phyloP scores from a whole-genome alignment of 2,113 vertebrate species.

The Meleagris gallopavo region DNA sequence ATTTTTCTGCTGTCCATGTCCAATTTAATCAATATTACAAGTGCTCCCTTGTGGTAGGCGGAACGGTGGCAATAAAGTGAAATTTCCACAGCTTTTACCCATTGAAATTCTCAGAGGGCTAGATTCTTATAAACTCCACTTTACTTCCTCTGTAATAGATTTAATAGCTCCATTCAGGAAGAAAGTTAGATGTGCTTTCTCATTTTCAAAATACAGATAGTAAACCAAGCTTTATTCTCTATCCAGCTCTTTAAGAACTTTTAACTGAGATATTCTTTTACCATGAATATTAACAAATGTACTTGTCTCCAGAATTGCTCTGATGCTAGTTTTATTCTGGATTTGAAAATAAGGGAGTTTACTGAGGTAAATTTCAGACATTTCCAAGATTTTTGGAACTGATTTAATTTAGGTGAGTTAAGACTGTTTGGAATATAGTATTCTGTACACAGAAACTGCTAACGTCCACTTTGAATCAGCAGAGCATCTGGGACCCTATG shows the following conservation, averaged over 20 bases:
- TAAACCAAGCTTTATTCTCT: slow-evolving; percentile 18
- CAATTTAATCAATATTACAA: slow-evolving; percentile 70
- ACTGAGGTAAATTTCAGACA: slow-evolving; percentile 22
- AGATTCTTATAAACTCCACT: slow-evolving; percentile 46
- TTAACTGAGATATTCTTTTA: background rate
- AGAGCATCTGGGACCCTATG: background rate
- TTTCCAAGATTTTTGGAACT: background rate
- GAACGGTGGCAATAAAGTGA: slow-evolving; percentile 59
- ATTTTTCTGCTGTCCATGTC: slow-evolving; percentile 63
- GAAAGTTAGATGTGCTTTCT: background rate
- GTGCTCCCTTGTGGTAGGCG: slow-evolving; percentile 51
- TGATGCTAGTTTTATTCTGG: background rate
- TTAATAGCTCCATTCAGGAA: slow-evolving; percentile 26
- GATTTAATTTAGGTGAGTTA: background rate
- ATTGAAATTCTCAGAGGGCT: slow-evolving; percentile 47
- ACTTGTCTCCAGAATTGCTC: background rate
- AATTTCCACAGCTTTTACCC: slow-evolving; percentile 68
- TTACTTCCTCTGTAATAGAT: slow-evolving; percentile 26
- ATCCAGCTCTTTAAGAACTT: slow-evolving; percentile 5
- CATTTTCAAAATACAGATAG: slow-evolving; percentile 25
- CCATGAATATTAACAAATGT: background rate
- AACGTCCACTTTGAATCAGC: background rate
- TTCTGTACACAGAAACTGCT: background rate
- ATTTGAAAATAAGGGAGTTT: background rate
- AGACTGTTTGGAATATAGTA: background rate